phyloP scores from a whole-genome alignment of 2,113 vertebrate species.

The Nettapus auritus region DNA sequence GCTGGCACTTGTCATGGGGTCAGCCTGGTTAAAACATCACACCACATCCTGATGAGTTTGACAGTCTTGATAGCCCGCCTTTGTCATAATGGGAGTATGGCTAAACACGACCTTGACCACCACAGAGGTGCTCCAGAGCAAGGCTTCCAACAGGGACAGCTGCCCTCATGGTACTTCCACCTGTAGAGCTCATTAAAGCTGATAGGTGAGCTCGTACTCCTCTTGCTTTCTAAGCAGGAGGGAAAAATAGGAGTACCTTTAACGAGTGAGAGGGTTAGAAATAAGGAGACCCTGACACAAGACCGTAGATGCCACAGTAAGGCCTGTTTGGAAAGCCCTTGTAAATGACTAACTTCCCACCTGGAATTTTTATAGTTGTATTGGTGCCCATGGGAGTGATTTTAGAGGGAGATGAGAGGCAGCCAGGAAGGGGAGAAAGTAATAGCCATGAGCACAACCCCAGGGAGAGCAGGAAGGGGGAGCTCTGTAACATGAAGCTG shows the following conservation, averaged over 20 bases:
- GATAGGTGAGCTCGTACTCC: background rate
- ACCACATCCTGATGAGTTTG: rapidly evolving
- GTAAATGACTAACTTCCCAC: background rate
- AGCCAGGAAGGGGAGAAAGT: background rate
- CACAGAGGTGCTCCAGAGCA: background rate
- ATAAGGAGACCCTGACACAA: rapidly evolving
- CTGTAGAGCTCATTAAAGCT: background rate
- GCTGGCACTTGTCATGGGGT: background rate
- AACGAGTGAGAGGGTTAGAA: background rate
- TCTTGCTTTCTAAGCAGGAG: background rate
- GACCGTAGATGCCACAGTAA: background rate
- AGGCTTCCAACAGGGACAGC: background rate
- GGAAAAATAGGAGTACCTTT: background rate
- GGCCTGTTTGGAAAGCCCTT: background rate
- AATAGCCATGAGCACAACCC: background rate
- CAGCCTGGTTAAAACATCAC: background rate
- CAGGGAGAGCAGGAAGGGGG: background rate
- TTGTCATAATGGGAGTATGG: background rate
- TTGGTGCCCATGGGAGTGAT: background rate
- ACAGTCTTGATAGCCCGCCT: background rate
- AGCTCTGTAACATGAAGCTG: background rate
- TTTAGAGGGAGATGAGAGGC: background rate
- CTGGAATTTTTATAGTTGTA: background rate
- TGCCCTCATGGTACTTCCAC: background rate
- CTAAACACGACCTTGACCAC: background rate